A percentile compares a stretch with the other conserved stretches of the same genome.
Evolutionary conservation across 1,140 invertebrate genomes (phyloP).

Genomic region (Drosophila oshimai): DNA sequence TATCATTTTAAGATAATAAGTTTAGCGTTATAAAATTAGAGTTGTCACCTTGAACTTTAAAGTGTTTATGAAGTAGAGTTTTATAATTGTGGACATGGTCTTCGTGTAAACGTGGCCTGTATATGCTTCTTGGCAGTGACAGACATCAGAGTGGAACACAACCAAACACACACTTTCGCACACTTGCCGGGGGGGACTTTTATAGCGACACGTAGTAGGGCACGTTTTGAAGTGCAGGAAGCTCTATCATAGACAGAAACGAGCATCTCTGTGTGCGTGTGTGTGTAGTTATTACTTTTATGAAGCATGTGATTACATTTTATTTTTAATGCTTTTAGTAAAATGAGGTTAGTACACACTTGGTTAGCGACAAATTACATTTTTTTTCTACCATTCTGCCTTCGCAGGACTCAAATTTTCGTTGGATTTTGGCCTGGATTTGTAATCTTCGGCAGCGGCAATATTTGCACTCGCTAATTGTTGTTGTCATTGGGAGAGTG

Average conservation of each 20-base stretch:
- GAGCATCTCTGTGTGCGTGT: conserved; percentile 24
- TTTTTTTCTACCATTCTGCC: conserved; percentile 8
- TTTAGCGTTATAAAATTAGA: too few species aligned
- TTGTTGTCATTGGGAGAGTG: conserved; percentile 32
- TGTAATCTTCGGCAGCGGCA: neutral
- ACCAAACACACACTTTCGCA: conserved; percentile 17
- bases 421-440: conserved; percentile 6
- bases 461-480: conserved; percentile 48
- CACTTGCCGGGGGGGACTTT: conserved; percentile 54
- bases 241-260: conserved; percentile 28
- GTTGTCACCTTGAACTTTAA: too few species aligned
- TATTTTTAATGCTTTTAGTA: conserved; percentile 81
- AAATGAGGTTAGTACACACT: conserved; percentile 81
- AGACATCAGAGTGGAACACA: conserved; percentile 24
- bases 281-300: conserved; percentile 77
- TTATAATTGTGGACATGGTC: neutral
- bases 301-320: conserved; percentile 81
- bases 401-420: conserved; percentile 9
- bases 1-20: too few species aligned
- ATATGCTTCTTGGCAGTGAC: conserved; percentile 52
- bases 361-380: conserved; percentile 81
- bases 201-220: conserved; percentile 74
- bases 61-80: too few species aligned
- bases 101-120: neutral
- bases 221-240: conserved; percentile 73